Percentiles rank a stretch among this genome's conserved stretches.
phyloP scores from a whole-genome alignment of 2,113 vertebrate species.

The Carlito syrichta region DNA sequence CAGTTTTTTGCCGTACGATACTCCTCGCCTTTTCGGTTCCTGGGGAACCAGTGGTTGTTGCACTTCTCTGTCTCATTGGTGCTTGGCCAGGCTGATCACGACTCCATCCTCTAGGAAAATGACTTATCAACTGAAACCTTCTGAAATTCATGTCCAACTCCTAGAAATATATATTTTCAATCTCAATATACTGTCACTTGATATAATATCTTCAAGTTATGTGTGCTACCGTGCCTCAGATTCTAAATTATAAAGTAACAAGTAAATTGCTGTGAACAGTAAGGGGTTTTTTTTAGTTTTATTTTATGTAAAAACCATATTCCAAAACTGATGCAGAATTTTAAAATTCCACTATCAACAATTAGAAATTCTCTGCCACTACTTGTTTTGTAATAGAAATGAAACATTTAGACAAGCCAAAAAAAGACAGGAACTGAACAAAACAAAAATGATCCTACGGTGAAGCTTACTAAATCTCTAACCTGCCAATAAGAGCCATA shows the following conservation, averaged over 20 bases:
- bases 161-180: constrained; percentile 80
- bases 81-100: constrained; percentile 95
- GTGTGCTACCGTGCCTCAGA: not conserved
- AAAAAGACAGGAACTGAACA: not conserved
- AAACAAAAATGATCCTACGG: not conserved
- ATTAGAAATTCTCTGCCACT: constrained; percentile 24
- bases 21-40: constrained; percentile 98
- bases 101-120: constrained; percentile 98
- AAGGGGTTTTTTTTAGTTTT: not conserved
- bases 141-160: constrained; percentile 92
- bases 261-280: not conserved
- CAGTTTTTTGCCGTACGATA: constrained; percentile 97
- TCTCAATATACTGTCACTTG: constrained; percentile 3
- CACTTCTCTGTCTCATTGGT: constrained; percentile 96
- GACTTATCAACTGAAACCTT: constrained; percentile 95
- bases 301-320: constrained; percentile 37
- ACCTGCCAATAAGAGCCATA: not conserved
- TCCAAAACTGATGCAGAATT: constrained; percentile 2
- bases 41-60: constrained; percentile 97
- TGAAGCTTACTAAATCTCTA: not conserved
- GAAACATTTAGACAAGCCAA: constrained; percentile 5
- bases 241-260: constrained; percentile 7
- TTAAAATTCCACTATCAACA: not conserved
- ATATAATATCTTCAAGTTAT: constrained; percentile 26
- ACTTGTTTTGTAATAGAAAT: constrained; percentile 17